Evolutionary conservation across 2,888 invertebrate genomes (phyloP).

Genomic region (Allolobophora icterica): DNA sequence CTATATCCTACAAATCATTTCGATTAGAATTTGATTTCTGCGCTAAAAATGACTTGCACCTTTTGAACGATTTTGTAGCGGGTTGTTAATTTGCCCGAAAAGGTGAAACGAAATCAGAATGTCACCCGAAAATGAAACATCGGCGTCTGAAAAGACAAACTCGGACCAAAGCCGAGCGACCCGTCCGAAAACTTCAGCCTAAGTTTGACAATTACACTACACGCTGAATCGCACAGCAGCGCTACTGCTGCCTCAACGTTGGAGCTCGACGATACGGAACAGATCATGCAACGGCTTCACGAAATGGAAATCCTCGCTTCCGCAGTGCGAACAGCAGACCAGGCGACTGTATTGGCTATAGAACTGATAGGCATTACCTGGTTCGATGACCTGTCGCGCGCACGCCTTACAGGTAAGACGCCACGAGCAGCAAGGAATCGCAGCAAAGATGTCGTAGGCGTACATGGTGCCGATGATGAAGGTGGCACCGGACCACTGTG

Average conservation of each 20-base stretch:
- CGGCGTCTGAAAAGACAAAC: background rate
- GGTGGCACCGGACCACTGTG: conserved; percentile 77
- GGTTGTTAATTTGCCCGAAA: background rate
- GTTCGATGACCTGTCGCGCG: conserved; percentile 64
- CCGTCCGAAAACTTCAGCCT: background rate
- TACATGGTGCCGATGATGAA: conserved; percentile 88
- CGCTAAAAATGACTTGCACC: background rate
- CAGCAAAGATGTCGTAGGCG: conserved; percentile 96
- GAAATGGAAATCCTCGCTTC: conserved; percentile 88
- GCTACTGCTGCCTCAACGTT: background rate
- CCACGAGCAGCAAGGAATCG: conserved; percentile 94
- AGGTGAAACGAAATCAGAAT: background rate
- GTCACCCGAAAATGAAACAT: background rate
- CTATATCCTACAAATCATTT: background rate
- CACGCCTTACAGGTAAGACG: conserved; percentile 93
- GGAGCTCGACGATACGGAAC: conserved; percentile 33
- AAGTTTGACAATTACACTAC: background rate
- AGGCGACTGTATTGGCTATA: conserved; percentile 88
- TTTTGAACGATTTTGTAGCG: background rate
- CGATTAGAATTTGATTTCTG: background rate
- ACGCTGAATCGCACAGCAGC: background rate
- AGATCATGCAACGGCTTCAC: conserved; percentile 77
- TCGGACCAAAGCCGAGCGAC: background rate
- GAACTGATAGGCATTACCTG: conserved; percentile 73
- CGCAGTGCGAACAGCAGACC: conserved; percentile 89